A percentile compares a stretch with the other conserved stretches of the same genome.
These are phyloP conservation scores for Papilio protenor DNA, from an alignment of 2,888 invertebrate genomes.

Conservation along the genomic window DNA sequence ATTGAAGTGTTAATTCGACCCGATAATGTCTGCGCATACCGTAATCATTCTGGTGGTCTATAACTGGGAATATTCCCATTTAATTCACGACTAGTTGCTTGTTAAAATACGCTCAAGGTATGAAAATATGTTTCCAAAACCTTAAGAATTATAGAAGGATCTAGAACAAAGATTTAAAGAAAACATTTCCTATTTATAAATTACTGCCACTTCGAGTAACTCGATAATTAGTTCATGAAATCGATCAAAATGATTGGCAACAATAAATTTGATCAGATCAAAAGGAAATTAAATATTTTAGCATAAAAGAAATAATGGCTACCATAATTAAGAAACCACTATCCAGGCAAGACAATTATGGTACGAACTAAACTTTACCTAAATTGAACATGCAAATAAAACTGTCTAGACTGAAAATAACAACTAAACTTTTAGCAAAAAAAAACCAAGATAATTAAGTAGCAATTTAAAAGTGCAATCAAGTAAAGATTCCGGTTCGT, in stretches of 20 bases:
- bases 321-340: constrained; percentile 2
- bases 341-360: background rate
- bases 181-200: background rate
- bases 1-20: constrained; percentile 60
- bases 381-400: constrained; percentile 14
- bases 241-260: background rate
- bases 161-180: too few species aligned
- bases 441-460: constrained; percentile 42
- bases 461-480: constrained; percentile 46
- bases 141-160: too few species aligned
- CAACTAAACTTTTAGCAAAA: constrained; percentile 8
- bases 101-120: too few species aligned
- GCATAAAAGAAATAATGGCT: background rate
- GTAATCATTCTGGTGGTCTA: constrained; percentile 20
- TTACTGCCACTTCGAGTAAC: background rate
- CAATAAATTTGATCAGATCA: background rate
- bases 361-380: background rate
- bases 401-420: background rate
- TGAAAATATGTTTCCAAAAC: too few species aligned
- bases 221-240: background rate
- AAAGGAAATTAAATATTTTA: background rate
- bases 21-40: constrained; percentile 45
- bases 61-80: constrained; percentile 21
- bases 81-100: background rate
- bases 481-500: constrained; percentile 49